Percentiles rank a stretch among this genome's conserved stretches.
These are phyloP conservation scores for Tryphoninae sp. DNA, from an alignment of 2,888 invertebrate species.

Conservation along the genomic window DNA sequence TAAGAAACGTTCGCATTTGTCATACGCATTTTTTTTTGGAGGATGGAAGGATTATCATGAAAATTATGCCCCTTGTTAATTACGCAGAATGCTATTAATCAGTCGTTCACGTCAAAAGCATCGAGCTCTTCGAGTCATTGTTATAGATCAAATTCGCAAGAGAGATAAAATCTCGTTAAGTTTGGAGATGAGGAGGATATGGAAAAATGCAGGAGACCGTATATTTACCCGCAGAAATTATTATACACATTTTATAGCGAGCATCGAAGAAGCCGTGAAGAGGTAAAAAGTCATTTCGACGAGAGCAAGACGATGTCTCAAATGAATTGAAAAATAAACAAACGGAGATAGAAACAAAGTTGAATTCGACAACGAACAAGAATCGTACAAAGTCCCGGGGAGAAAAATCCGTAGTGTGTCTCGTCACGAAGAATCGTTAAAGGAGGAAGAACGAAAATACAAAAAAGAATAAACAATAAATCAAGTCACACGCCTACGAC, in stretches of 20 bases:
- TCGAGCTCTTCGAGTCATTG: neutral
- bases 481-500: conserved; percentile 39
- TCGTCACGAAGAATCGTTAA: conserved; percentile 7
- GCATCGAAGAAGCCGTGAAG: conserved; percentile 35
- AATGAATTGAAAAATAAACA: conserved; percentile 5
- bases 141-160: neutral
- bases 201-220: conserved; percentile 27
- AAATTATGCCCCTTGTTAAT: conserved; percentile 1
- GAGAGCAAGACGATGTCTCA: conserved; percentile 1
- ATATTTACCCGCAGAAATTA: conserved; percentile 20
- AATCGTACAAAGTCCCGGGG: neutral
- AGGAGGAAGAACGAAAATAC: neutral
- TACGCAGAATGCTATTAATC: neutral
- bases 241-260: conserved; percentile 13
- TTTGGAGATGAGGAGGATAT: neutral
- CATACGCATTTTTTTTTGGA: conserved; percentile 7
- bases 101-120: neutral
- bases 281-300: conserved; percentile 19
- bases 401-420: conserved; percentile 84
- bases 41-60: neutral
- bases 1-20: conserved; percentile 15
- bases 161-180: neutral
- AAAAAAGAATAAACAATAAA: conserved; percentile 10
- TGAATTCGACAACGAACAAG: neutral
- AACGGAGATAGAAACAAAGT: conserved; percentile 2